Evolutionary conservation across 2,797 vertebrate species (phyloP).

Genomic region (Lithobates sylvaticus): DNA sequence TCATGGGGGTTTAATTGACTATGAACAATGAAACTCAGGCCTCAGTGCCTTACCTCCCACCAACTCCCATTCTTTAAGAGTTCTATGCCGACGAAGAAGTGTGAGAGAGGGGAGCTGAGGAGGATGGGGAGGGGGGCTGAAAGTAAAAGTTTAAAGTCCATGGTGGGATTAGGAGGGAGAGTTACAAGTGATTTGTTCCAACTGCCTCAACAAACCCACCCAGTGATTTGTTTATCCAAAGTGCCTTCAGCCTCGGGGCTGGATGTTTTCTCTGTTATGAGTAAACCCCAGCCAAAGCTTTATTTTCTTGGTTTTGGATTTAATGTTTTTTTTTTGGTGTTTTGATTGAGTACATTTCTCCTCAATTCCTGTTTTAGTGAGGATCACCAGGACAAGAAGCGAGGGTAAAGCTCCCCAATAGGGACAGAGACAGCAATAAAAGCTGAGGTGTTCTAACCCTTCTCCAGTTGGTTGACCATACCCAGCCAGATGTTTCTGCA

Average conservation of each 20-base stretch:
- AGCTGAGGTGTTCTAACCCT: too few relatives aligned
- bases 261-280: background rate
- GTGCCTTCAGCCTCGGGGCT: background rate
- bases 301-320: background rate
- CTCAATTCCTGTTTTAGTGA: too few relatives aligned
- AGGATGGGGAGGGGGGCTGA: background rate
- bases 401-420: too few relatives aligned
- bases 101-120: background rate
- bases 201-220: background rate
- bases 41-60: conserved; percentile 23
- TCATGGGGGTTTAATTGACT: conserved; percentile 61
- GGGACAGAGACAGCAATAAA: too few relatives aligned
- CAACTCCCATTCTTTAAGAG: background rate
- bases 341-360: too few relatives aligned
- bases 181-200: conserved; percentile 26
- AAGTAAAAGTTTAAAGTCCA: conserved; percentile 46
- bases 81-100: background rate
- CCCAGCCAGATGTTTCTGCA: too few relatives aligned
- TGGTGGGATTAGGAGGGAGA: conserved; percentile 22
- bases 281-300: background rate
- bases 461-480: too few relatives aligned
- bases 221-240: conserved; percentile 15
- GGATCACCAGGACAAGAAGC: too few relatives aligned
- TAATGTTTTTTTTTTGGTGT: background rate
- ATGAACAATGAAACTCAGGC: conserved; percentile 35